Conservation (phyloP, 2,888 invertebrate species). For the Emmelina monodactyla region DNA sequence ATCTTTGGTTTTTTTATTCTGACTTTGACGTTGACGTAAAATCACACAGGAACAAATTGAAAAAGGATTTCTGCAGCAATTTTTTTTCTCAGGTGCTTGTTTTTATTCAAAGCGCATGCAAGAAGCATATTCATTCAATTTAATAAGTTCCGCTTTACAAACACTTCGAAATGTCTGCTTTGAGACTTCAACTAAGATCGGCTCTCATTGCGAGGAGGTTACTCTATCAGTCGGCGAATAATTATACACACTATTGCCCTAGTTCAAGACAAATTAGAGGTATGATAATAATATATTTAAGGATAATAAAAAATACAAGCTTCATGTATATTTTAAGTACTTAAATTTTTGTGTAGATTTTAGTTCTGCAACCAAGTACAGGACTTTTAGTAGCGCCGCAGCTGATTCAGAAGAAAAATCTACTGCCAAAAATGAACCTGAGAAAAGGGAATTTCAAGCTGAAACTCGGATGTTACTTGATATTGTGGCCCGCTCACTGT, state of each 20-base stretch:
- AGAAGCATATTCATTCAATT: too few species aligned
- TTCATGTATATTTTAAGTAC: too few species aligned
- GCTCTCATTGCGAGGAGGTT: conserved; percentile 30
- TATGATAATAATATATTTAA: too few species aligned
- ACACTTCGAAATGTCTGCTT: background rate
- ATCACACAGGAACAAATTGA: too few species aligned
- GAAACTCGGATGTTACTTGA: conserved; percentile 95
- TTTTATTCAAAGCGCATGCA: too few species aligned
- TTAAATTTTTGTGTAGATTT: background rate
- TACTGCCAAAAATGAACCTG: conserved; percentile 65
- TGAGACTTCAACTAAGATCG: conserved; percentile 20
- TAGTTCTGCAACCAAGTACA: too few species aligned
- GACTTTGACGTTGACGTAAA: too few species aligned
- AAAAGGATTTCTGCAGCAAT: too few species aligned
- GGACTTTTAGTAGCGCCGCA: conserved; percentile 34
- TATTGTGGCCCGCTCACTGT: conserved; percentile 95
- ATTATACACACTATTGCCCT: background rate
- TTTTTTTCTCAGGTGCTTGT: too few species aligned
- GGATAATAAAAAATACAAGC: too few species aligned
- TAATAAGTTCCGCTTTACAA: too few species aligned
- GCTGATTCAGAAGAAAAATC: conserved; percentile 34
- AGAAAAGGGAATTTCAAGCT: conserved; percentile 93
- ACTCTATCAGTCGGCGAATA: conserved; percentile 25
- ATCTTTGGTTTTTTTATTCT: too few species aligned
- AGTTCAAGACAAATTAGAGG: background rate